Base-by-base conservation (phyloP, 2,113 vertebrate species). In the Cebus imitator region DNA sequence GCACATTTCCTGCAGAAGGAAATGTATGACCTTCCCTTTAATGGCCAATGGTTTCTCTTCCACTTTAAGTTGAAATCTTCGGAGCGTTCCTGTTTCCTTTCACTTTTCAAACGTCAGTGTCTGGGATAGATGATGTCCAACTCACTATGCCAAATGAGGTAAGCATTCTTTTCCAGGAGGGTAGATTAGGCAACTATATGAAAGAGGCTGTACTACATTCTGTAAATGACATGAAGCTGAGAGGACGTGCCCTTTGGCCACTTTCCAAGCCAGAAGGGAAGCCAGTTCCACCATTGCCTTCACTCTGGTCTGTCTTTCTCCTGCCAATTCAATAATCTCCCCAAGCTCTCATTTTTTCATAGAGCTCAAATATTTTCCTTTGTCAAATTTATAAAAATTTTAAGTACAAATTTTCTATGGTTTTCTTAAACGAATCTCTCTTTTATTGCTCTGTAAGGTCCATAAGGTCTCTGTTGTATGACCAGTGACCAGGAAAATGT, bases 31-130 rank as follows among this genome's bases (percentile, higher is more conserved):
- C 27, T 45, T 52, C 32, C 18, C 10, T n/a, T 50, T 55, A 40
- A 55, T 2, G 35, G 3, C 2, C 66, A 20, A 27, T 3, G 14
- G 8, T 21, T 45, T 20, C 8, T 55, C 3, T 18, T 45, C 58
- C 4, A 55, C 2, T 48, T 35, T 30, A 4, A 3, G 55, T 21
- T 43, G n/a, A 20, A 5, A 12, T 18, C 45, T 20, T 16, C 50
- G 16, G 32, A 21, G 11, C 4, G 25, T 25, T 64, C 43, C 25
- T 76, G 32, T n/a, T 21, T 9, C 66, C 14, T 43, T n/a, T 45
- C 6, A n/a, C 4, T 48, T 35, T 40, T 32, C 3, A n/a, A 16
- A 55, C 3, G n/a, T 6, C 18, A 35, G 1, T 3, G 20, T 55
- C 25, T 68, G 32, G 35, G 14, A 48, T 68, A 68, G 76, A 55